A percentile compares a stretch with the other conserved stretches of the same genome.
Evolutionary conservation across 2,888 invertebrate species (phyloP).

Genomic region (Tanypteryx hageni): DNA sequence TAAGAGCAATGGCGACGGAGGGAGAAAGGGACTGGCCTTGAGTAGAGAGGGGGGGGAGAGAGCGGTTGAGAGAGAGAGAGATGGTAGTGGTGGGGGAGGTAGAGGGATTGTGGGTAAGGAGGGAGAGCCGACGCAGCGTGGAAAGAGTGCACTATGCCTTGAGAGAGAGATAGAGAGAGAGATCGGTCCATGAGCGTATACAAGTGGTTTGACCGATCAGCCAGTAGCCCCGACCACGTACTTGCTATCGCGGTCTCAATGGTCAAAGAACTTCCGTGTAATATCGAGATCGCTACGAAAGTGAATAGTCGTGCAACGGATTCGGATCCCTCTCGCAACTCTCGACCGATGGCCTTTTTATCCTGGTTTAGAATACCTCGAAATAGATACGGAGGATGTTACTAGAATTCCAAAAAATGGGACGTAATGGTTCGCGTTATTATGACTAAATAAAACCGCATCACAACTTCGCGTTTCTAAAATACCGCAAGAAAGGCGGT

Average conservation of each 20-base stretch:
- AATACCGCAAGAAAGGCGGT: too few species aligned
- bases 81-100: not conserved
- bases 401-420: too few species aligned
- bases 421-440: too few species aligned
- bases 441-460: too few species aligned
- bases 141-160: constrained; percentile 31
- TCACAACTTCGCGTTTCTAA: too few species aligned
- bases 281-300: not conserved
- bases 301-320: too few species aligned
- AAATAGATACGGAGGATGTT: too few species aligned
- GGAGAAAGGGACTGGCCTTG: constrained; percentile 20
- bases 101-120: not conserved
- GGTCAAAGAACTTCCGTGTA: not conserved
- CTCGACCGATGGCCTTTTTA: too few species aligned
- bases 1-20: constrained; percentile 13
- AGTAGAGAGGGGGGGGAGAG: not conserved
- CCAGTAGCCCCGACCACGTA: not conserved
- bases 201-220: constrained; percentile 28
- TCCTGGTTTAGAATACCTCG: too few species aligned
- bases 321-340: too few species aligned
- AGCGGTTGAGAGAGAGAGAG: not conserved
- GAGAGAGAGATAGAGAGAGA: not conserved
- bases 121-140: not conserved
- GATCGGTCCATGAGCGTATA: not conserved
- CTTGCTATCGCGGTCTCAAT: not conserved